phyloP scores from a whole-genome alignment of 2,888 invertebrate species.

The Periphyllus acericola region DNA sequence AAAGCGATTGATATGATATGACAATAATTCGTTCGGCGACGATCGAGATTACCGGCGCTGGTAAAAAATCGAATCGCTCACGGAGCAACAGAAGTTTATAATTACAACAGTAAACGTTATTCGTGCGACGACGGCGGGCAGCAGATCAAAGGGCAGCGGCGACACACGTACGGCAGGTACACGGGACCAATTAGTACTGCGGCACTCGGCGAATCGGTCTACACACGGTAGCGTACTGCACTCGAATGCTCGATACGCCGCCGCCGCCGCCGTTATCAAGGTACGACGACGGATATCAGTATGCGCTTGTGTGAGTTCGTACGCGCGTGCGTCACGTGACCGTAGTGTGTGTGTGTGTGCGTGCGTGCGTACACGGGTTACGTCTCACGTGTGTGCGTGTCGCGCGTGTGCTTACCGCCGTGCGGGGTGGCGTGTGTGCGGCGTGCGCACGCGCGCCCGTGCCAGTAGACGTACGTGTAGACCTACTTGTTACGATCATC shows the following conservation, averaged over 20 bases:
- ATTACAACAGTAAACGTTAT: neutral
- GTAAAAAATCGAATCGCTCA: neutral
- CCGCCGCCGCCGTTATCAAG: neutral
- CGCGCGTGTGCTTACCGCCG: too few relatives aligned
- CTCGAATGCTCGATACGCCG: neutral
- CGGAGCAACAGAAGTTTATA: neutral
- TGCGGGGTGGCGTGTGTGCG: too few relatives aligned
- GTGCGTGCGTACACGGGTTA: neutral
- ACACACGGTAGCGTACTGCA: neutral
- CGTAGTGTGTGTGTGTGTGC: neutral
- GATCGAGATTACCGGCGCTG: neutral
- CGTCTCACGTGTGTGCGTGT: neutral
- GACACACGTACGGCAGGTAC: neutral
- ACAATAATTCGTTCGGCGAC: neutral
- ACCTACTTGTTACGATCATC: neutral
- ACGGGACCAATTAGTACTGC: slow-evolving; percentile 11
- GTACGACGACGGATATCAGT: neutral
- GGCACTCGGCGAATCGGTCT: neutral
- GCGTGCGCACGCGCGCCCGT: neutral
- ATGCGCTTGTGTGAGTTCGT: neutral
- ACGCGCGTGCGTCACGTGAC: too few relatives aligned
- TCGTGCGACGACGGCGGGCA: neutral
- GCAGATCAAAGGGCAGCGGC: neutral
- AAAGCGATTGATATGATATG: neutral
- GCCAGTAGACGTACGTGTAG: neutral